Evolutionary conservation across 2,888 invertebrate genomes (phyloP).

Genomic region (Sinotaia quadrata): DNA sequence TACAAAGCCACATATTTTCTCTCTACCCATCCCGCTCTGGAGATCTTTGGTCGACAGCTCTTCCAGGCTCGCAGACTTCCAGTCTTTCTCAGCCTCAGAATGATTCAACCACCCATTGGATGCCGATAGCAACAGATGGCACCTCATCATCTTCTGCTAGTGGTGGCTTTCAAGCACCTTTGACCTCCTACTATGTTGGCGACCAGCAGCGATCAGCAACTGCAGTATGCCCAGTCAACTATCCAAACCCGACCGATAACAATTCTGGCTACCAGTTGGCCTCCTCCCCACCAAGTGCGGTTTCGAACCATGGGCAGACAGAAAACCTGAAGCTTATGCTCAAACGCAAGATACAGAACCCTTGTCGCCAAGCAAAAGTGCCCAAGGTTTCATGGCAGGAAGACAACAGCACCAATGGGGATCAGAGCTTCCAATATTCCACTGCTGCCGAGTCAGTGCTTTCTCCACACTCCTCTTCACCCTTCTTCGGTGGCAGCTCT

Average conservation of each 20-base stretch:
- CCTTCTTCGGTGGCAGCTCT: background rate
- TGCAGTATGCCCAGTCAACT: no score
- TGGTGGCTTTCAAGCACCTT: slow-evolving; percentile 26
- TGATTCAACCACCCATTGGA: slow-evolving; percentile 38
- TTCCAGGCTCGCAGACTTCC: slow-evolving; percentile 37
- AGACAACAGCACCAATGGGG: slow-evolving; percentile 18
- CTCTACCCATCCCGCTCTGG: slow-evolving; percentile 63
- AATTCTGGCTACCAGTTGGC: slow-evolving; percentile 23
- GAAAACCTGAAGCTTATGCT: slow-evolving; percentile 57
- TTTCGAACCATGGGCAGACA: slow-evolving; percentile 47
- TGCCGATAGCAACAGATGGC: slow-evolving; percentile 29
- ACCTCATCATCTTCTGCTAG: slow-evolving; percentile 1
- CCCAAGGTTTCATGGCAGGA: slow-evolving; percentile 36
- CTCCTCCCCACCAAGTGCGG: slow-evolving; percentile 18
- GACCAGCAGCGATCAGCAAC: slow-evolving; percentile 32
- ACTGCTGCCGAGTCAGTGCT: slow-evolving; percentile 27
- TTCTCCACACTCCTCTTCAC: slow-evolving; percentile 24
- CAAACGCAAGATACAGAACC: slow-evolving; percentile 60
- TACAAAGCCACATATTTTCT: slow-evolving; percentile 67
- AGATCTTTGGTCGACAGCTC: slow-evolving; percentile 55
- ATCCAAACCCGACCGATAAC: slow-evolving; percentile 22
- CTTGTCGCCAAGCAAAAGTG: slow-evolving; percentile 56
- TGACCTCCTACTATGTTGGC: slow-evolving; percentile 33
- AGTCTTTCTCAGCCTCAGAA: slow-evolving; percentile 34
- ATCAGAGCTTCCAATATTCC: slow-evolving; percentile 19